Evolutionary conservation across 2,797 vertebrate genomes (phyloP).

Genomic region (Taenioides sp.): DNA sequence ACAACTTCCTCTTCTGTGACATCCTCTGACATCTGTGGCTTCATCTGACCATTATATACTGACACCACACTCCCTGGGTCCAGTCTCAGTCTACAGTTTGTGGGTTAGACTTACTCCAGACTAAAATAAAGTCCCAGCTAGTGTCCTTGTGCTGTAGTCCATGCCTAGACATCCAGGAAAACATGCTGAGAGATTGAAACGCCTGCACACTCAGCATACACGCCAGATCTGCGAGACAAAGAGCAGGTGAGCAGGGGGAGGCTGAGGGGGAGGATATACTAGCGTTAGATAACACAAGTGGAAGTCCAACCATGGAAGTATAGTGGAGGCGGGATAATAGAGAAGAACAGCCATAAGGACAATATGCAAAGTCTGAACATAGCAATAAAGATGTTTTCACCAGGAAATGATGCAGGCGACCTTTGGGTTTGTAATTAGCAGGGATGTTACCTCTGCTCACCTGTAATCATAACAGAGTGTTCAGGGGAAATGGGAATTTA

Average conservation of each 20-base stretch:
- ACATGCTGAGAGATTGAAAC: conserved; percentile 20
- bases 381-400: conserved; percentile 38
- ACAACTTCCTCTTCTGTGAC: neutral
- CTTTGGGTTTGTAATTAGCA: conserved; percentile 54
- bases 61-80: neutral
- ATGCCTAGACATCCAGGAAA: conserved; percentile 40
- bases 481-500: conserved; percentile 49
- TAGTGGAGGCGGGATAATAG: conserved; percentile 61
- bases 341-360: conserved; percentile 39
- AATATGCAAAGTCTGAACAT: conserved; percentile 49
- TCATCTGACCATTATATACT: neutral
- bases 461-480: conserved; percentile 48
- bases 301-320: conserved; percentile 65
- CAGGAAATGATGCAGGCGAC: conserved; percentile 46
- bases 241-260: conserved; percentile 70
- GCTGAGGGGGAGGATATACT: conserved; percentile 64
- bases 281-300: conserved; percentile 66
- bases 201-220: conserved; percentile 36
- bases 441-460: conserved; percentile 45
- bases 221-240: conserved; percentile 63
- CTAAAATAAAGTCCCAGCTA: conserved; percentile 6
- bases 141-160: conserved; percentile 6
- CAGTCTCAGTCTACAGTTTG: neutral
- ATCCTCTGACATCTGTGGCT: neutral
- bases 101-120: neutral